Percentiles rank a stretch among this genome's conserved stretches.
Conservation (phyloP, 2,888 invertebrate genomes). For the Molanna angustata region DNA sequence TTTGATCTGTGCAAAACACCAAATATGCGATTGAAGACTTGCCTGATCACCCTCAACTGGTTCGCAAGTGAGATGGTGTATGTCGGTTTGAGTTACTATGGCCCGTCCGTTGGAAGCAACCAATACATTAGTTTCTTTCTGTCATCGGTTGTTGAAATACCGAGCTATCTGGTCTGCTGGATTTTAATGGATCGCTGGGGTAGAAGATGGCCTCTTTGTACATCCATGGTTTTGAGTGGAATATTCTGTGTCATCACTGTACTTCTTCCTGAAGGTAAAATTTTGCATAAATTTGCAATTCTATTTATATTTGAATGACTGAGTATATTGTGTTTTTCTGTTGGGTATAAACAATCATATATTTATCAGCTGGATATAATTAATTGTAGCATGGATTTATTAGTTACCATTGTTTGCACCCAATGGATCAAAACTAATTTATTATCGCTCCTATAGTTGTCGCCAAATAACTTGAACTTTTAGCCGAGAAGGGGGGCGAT, state of each 20-base stretch:
- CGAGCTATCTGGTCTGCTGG: constrained; percentile 86
- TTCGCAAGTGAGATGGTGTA: constrained; percentile 92
- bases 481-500: no score
- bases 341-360: no score
- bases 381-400: no score
- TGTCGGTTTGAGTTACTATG: constrained; percentile 88
- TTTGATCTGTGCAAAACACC: constrained; percentile 74
- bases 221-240: constrained; percentile 83
- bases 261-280: constrained; percentile 70
- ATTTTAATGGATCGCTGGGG: constrained; percentile 86
- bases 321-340: no score
- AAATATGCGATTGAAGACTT: constrained; percentile 85
- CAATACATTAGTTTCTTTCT: constrained; percentile 87
- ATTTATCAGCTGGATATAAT: no score
- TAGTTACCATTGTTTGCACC: no score
- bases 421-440: no score
- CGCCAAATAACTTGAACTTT: no score
- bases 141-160: constrained; percentile 84
- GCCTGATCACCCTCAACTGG: constrained; percentile 84
- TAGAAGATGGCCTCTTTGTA: constrained; percentile 82
- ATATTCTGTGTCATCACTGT: constrained; percentile 82
- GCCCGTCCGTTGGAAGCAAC: constrained; percentile 82
- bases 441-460: no score
- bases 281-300: neutral
- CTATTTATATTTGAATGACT: no score